Base-by-base conservation (phyloP, 1,140 invertebrate species). In the Parapsyche elsis region DNA sequence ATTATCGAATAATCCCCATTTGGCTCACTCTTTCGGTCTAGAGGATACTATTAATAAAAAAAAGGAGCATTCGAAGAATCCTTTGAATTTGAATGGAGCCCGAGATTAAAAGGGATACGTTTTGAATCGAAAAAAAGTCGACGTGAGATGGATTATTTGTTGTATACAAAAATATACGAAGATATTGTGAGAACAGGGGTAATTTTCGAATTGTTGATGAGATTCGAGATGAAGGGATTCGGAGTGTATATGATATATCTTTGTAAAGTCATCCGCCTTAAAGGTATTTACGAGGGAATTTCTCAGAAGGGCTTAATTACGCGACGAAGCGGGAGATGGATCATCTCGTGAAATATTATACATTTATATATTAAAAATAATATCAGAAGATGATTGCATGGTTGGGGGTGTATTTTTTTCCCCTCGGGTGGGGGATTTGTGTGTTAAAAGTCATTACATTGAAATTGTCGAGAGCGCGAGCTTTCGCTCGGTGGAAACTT, bases 1-100 rank as follows among this genome's bases (percentile, higher is more conserved):
- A 61, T 61, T 61, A 61, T 61, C 57, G 57, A 61, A 61, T 61
- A 61, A 61, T 61, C 57, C 57, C n/a, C 5, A 19, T 61, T 61
- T 16, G 21, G 57, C 57, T 38, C 30, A 61, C 57, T 61, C 57
- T n/a, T n/a, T n/a, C n/a, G n/a, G 57, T 61, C 9, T 61, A 9
- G 57, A 61, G 57, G 57, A 61, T 16, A 0, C 16, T 19, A 19
- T 61, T 38, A 38, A 38, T 7, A 38, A 38, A 38, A 61, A 16
- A 61, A 61, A 61, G 53, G 53, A 21, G 16, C 16, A 19, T 61
- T 21, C 53, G 2, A 19, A 19, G 57, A 61, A 61, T 61, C n/a
- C 9, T 61, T 21, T 19, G 16, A 16, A 61, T 38, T 4, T 38
- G 30, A 21, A 19, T 19, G 9, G 2, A 14, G n/a, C 57, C 7